Conservation (phyloP, 2,113 vertebrate genomes). For the Hassar affinis region DNA sequence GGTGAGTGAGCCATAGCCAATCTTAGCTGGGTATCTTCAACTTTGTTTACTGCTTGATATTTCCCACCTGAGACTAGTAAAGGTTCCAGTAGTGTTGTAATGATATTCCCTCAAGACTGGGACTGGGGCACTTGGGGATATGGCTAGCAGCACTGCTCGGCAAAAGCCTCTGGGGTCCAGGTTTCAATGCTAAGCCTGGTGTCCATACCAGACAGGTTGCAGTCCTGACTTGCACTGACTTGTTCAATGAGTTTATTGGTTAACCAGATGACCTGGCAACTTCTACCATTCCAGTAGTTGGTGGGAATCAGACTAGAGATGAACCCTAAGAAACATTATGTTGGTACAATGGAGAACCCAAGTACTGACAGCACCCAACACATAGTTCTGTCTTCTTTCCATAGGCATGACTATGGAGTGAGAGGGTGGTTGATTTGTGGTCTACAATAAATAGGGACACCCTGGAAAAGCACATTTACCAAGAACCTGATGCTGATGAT, state of each 20-base stretch:
- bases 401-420: not conserved
- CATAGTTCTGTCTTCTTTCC: not conserved
- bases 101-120: not conserved
- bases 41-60: not conserved
- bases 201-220: not conserved
- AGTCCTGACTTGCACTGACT: not conserved
- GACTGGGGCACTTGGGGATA: too few relatives aligned
- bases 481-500: constrained; percentile 36
- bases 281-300: not conserved
- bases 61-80: not conserved
- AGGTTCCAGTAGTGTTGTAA: not conserved
- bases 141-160: not conserved
- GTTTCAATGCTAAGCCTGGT: not conserved
- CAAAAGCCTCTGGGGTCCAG: not conserved
- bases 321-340: not conserved
- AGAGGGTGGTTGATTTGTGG: not conserved
- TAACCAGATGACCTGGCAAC: not conserved
- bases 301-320: not conserved
- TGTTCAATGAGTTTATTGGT: not conserved
- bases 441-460: not conserved
- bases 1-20: not conserved
- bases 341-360: not conserved
- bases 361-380: not conserved
- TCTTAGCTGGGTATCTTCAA: not conserved
- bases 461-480: constrained; percentile 31